A percentile compares a stretch with the other conserved stretches of the same genome.
Evolutionary conservation across 2,113 vertebrate species (phyloP).

Genomic region (Progne subis): DNA sequence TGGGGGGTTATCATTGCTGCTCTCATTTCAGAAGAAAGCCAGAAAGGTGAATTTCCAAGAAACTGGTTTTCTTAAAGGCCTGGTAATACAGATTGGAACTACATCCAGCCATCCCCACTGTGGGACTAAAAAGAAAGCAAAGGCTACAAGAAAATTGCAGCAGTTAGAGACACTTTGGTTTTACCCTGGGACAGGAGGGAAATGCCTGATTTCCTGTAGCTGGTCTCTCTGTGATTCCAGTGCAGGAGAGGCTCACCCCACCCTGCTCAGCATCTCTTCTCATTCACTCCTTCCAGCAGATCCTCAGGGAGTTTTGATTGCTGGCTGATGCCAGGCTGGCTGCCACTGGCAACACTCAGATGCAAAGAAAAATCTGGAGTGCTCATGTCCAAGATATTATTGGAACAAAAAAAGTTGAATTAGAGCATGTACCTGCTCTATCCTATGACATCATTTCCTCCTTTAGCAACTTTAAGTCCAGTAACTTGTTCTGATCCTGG

Average conservation of each 20-base stretch:
- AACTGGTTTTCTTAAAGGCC: neutral
- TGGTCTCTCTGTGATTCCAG: neutral
- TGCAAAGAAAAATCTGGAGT: neutral
- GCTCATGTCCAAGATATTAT: neutral
- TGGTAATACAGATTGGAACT: neutral
- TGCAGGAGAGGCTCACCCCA: neutral
- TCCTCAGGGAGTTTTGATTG: neutral
- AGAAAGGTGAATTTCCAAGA: neutral
- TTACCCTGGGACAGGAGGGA: neutral
- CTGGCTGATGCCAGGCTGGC: neutral
- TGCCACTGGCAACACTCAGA: neutral
- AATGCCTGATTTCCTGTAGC: neutral
- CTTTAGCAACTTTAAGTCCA: neutral
- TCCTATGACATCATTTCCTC: neutral
- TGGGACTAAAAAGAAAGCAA: neutral
- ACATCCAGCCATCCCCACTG: neutral
- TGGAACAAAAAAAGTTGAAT: neutral
- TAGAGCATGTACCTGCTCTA: accelerated
- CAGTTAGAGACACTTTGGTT: neutral
- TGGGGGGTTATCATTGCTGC: neutral
- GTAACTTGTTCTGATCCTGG: neutral
- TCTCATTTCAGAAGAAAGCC: neutral
- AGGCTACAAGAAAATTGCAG: neutral
- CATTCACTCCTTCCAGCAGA: neutral
- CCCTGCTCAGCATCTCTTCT: neutral